Percentiles rank a stretch among this genome's conserved stretches.
Conservation (phyloP, 2,888 invertebrate genomes). For the Drosophila limbata region DNA sequence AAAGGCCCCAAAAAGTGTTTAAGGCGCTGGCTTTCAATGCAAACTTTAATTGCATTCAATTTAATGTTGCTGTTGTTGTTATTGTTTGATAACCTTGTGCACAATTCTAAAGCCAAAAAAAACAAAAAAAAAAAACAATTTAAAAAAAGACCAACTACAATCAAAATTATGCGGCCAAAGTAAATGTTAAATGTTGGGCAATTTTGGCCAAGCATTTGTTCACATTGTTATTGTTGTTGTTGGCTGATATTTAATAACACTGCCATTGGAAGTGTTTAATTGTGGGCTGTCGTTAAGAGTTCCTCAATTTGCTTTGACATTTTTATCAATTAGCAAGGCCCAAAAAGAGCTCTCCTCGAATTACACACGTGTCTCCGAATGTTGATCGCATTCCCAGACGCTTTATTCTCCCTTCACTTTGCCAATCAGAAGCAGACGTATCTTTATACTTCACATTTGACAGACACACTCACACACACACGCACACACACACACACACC, state of each 20-base stretch:
- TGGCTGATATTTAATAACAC: constrained; percentile 33
- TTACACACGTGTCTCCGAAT: constrained; percentile 49
- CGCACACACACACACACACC: constrained; percentile 30
- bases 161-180: constrained; percentile 63
- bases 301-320: constrained; percentile 63
- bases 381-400: constrained; percentile 64
- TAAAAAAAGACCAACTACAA: constrained; percentile 20
- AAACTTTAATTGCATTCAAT: constrained; percentile 81
- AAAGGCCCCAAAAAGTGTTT: constrained; percentile 56
- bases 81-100: constrained; percentile 79
- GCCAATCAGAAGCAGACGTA: constrained; percentile 56
- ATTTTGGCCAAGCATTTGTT: constrained; percentile 60
- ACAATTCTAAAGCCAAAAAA: constrained; percentile 67
- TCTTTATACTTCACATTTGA: constrained; percentile 56
- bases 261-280: constrained; percentile 28
- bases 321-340: constrained; percentile 39
- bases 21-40: constrained; percentile 70
- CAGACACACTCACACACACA: constrained; percentile 26
- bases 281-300: constrained; percentile 20
- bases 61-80: constrained; percentile 42
- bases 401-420: constrained; percentile 70
- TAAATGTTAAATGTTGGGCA: constrained; percentile 77
- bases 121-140: constrained; percentile 33
- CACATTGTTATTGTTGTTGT: constrained; percentile 29
- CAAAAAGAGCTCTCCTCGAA: constrained; percentile 14